These are phyloP conservation scores for Apotomis capreana DNA, from an alignment of 2,888 invertebrate species.

Conservation along the genomic window DNA sequence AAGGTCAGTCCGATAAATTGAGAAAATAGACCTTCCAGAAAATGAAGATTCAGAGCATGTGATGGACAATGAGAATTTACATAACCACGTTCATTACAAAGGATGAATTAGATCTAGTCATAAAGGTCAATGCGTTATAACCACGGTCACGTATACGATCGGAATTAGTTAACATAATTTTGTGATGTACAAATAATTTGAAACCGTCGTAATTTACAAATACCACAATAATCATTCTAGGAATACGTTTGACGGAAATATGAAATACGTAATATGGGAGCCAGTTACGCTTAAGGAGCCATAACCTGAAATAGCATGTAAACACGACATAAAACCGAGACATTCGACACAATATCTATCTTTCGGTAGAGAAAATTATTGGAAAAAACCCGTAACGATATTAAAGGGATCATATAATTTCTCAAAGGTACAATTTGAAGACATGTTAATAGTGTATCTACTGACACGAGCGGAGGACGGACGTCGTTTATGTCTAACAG, in stretches of 20 bases:
- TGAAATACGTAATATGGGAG: not conserved
- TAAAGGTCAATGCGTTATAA: not conserved
- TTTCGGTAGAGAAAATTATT: not conserved
- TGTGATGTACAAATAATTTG: not conserved
- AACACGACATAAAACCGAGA: conserved; percentile 7
- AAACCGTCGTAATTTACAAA: too few relatives aligned
- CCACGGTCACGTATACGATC: not conserved
- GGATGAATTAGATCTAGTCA: not conserved
- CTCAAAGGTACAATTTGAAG: not conserved
- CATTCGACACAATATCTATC: not conserved
- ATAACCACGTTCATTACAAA: not conserved
- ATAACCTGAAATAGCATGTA: conserved; percentile 7
- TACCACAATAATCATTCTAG: not conserved
- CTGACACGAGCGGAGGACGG: not conserved
- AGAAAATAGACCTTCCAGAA: too few relatives aligned
- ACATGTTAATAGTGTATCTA: not conserved
- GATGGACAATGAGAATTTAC: too few relatives aligned
- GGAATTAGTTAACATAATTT: not conserved
- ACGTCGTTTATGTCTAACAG: conserved; percentile 1
- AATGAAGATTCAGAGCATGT: too few relatives aligned
- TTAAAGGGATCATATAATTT: not conserved
- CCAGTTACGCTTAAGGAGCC: not conserved
- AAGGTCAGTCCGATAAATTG: too few relatives aligned
- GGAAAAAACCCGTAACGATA: not conserved
- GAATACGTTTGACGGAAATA: not conserved